Evolutionary conservation across 2,113 vertebrate genomes (phyloP).

Genomic region (Oreotragus oreotragus): DNA sequence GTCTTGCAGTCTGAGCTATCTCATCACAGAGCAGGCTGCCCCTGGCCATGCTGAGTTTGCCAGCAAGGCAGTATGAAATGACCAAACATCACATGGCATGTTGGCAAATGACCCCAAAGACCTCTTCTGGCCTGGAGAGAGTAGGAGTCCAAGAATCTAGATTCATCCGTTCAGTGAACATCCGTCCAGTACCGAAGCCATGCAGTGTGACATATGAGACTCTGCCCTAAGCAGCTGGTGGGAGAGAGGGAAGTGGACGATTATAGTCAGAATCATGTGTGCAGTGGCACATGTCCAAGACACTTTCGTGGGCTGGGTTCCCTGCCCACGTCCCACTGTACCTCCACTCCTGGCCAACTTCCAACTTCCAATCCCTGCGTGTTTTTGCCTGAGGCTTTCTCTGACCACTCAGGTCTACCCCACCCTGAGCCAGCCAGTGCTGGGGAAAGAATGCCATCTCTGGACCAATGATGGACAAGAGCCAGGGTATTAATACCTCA

Average conservation of each 20-base stretch:
- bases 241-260: not conserved
- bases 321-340: not conserved
- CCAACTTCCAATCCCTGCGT: rapidly evolving
- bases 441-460: not conserved
- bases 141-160: not conserved
- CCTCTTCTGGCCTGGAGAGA: not conserved
- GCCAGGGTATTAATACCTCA: not conserved
- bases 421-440: not conserved
- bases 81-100: not conserved
- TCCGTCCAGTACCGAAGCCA: not conserved
- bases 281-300: not conserved
- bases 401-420: not conserved
- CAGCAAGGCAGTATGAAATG: not conserved
- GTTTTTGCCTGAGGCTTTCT: not conserved
- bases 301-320: not conserved
- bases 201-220: not conserved
- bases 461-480: not conserved
- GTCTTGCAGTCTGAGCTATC: not conserved
- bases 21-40: not conserved
- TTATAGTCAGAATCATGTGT: not conserved
- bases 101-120: not conserved
- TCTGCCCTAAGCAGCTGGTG: not conserved
- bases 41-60: not conserved
- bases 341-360: not conserved
- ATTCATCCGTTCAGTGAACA: not conserved